Evolutionary conservation across 2,113 vertebrate species (phyloP).

Genomic region (Poecile atricapillus): DNA sequence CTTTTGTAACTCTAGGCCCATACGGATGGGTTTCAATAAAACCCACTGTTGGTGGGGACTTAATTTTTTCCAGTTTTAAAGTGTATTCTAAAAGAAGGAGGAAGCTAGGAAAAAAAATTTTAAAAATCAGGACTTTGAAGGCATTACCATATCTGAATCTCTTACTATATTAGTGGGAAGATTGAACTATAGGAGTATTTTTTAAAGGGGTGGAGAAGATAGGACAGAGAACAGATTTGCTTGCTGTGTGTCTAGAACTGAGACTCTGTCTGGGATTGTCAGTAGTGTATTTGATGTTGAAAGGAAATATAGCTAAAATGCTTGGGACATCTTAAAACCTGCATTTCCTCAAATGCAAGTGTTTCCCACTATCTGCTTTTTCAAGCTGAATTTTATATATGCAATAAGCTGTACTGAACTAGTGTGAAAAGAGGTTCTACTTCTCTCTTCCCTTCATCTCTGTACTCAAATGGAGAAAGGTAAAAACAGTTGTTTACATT

Average conservation of each 20-base stretch:
- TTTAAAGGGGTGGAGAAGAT: background rate
- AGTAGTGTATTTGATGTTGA: background rate
- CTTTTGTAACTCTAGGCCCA: background rate
- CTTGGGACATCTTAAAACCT: background rate
- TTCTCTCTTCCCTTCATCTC: background rate
- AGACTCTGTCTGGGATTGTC: background rate
- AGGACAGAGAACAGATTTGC: background rate
- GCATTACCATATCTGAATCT: no score
- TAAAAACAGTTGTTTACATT: background rate
- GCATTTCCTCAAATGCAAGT: background rate
- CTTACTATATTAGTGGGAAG: background rate
- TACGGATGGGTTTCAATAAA: background rate
- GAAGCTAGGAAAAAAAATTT: fast-evolving
- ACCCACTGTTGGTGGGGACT: background rate
- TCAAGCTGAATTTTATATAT: background rate
- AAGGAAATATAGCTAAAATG: background rate
- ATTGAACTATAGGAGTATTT: background rate
- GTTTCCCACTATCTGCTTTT: background rate
- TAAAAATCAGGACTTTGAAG: background rate
- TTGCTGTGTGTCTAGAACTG: background rate
- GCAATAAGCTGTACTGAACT: background rate
- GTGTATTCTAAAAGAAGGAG: background rate
- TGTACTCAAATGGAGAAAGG: background rate
- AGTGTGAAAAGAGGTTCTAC: background rate
- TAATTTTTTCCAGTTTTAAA: background rate